Evolutionary conservation across 2,888 invertebrate genomes (phyloP).

Genomic region (Coleophora deauratella): DNA sequence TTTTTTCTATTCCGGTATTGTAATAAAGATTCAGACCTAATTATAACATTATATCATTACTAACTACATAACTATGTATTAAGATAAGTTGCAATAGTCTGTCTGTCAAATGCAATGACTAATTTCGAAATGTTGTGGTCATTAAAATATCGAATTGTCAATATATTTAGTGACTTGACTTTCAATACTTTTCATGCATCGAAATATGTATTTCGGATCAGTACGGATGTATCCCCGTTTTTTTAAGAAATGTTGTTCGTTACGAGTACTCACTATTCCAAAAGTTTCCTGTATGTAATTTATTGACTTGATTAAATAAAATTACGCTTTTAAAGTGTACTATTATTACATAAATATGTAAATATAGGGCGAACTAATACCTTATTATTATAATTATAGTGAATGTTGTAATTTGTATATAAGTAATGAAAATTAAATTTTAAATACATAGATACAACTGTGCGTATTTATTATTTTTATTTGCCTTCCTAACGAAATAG

Average conservation of each 20-base stretch:
- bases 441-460: constrained; percentile 72
- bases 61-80: too few species aligned
- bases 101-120: too few species aligned
- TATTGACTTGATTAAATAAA: constrained; percentile 61
- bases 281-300: constrained; percentile 64
- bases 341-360: constrained; percentile 61
- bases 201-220: constrained; percentile 11
- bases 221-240: constrained; percentile 36
- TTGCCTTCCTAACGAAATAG: constrained; percentile 5
- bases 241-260: constrained; percentile 34
- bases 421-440: constrained; percentile 74
- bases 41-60: too few species aligned
- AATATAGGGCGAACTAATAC: constrained; percentile 71
- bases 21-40: neutral
- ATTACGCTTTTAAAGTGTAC: constrained; percentile 73
- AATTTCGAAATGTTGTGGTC: too few species aligned
- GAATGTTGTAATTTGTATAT: constrained; percentile 75
- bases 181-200: too few species aligned
- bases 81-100: too few species aligned
- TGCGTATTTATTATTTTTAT: constrained; percentile 47
- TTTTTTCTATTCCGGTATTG: constrained; percentile 51
- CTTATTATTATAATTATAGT: constrained; percentile 69
- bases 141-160: too few species aligned
- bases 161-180: too few species aligned
- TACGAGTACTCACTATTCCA: constrained; percentile 51